Base-by-base conservation (phyloP, 2,113 vertebrate species). In the Gopherus flavomarginatus region DNA sequence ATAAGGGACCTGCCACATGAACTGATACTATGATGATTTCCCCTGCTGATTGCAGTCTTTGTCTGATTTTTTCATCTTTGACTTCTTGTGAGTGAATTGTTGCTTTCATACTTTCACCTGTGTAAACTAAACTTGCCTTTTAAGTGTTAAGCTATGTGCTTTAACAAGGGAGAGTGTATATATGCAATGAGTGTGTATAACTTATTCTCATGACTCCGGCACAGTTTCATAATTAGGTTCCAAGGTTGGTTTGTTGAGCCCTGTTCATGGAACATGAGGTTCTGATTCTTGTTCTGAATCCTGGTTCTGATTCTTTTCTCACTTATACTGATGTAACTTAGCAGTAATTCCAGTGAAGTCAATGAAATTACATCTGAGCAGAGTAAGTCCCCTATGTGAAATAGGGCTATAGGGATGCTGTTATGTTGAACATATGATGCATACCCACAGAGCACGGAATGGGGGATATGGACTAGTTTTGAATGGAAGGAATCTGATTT, bases 31-130 rank as follows among this genome's bases (percentile, higher is more conserved):
- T n/a, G 52, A 24, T 22, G 69, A 49, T 77, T 90, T 12, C 92
- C 53, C 53, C 90, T 85, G 44, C 21, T 89, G 72, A 52, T 44
- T 77, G 52, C 52, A 72, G n/a, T 31, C 27, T 80, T 86, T 85
- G 50, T 82, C 16, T 93, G 27, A 27, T 94, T 13, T 88, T 56
- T 92, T 83, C 35, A 5, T 31, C 13, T 52, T 62, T 77, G 52
- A 54, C n/a, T 83, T 83, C 69, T 90, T 27, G 24, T 86, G 89
- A 84, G 69, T 89, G 35, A 83, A 57, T 31, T 77, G 38, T 38
- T 94, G 65, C 77, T 96, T 87, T 93, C 89, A 65, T 79, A 88
- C 72, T 89, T 86, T 83, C 82, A 72, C 52, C 84, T 49, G 7
- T 62, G 27, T 86, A 85, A 91, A 62, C 79, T 83, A 85, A 92